A percentile compares a stretch with the other conserved stretches of the same genome.
Evolutionary conservation across 2,113 vertebrate genomes (phyloP).

Genomic region (Noturus placidus): DNA sequence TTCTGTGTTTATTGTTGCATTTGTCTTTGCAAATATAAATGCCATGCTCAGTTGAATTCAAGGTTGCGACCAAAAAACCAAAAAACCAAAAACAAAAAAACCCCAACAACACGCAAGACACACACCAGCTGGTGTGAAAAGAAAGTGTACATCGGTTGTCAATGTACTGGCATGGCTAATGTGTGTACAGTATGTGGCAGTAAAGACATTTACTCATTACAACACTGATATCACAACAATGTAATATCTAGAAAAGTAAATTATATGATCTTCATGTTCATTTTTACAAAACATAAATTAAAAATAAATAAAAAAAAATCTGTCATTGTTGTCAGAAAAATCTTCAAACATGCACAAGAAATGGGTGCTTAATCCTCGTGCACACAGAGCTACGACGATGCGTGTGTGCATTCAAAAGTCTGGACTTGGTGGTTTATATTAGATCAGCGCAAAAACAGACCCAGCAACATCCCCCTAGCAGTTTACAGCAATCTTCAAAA

Average conservation of each 20-base stretch:
- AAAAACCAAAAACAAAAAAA: too few relatives aligned
- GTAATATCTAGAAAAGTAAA: conserved; percentile 4
- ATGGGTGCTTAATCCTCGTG: not conserved
- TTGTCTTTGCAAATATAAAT: conserved; percentile 4
- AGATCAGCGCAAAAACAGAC: not conserved
- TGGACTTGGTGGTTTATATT: conserved; percentile 1
- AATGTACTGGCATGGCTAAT: not conserved
- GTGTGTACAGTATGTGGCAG: not conserved
- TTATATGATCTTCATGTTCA: not conserved
- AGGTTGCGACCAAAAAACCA: not conserved
- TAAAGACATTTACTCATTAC: not conserved
- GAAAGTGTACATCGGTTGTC: not conserved
- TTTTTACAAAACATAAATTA: conserved; percentile 28
- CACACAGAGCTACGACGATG: not conserved
- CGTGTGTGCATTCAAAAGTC: not conserved
- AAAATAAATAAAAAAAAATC: conserved; percentile 33
- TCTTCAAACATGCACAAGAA: conserved; percentile 16
- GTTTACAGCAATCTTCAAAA: conserved; percentile 40
- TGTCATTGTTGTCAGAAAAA: conserved; percentile 13
- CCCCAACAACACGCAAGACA: not conserved
- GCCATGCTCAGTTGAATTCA: not conserved
- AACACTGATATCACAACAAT: not conserved
- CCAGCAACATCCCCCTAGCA: conserved; percentile 58
- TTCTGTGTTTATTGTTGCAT: not conserved
- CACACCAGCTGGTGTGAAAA: not conserved